Evolutionary conservation across 2,113 vertebrate genomes (phyloP), one percentile per base, ranked within the genome.

Genomic region (Toxotes jaculatrix): DNA sequence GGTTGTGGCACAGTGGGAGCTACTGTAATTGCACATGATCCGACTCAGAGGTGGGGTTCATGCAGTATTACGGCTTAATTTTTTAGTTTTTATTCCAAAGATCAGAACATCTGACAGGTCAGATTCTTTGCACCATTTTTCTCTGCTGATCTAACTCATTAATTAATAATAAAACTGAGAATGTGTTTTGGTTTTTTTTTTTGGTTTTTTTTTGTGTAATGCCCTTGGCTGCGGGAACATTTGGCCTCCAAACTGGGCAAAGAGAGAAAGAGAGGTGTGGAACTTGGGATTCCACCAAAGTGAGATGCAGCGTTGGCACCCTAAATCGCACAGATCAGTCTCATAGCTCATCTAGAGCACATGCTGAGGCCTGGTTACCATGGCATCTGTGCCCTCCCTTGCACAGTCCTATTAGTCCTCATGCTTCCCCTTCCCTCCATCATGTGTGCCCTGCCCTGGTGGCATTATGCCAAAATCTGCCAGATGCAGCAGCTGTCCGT

Each of bases 341-440:
- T 85, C 45, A 34, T 43, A 51, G 77, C 74, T 80, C 77, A 74
- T 79, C 57, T 12, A 45, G 47, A 82, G 71, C 69, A 62, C 88
- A 88, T 66, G 82, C 69, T 66, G 83, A 74, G 82, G 71, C 59
- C 80, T 87, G 80, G 89, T 92, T 90, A 75, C 91, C 89, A 90
- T 91, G 85, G 89, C 79, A 91, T 85, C 93, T 61, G 85, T 84
- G 76, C 62, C 81, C 82, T 77, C 83, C 71, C 83, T 80, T 70
- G 79, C 84, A 82, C 27, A 27, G 27, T 27, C 77, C 78, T 85
- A 89, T 82, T 83, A 92, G 76, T 59, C 68, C 79, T 57, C 7
- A 36, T 62, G 68, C 77, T 83, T 78, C 74, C 4, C 55, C 55
- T 40, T 72, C 81, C 73, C 77, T 84, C 69, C 67, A 79, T 62